A percentile compares a stretch with the other conserved stretches of the same genome.
Conservation (phyloP, 2,888 invertebrate genomes). For the Julus scandinavius region DNA sequence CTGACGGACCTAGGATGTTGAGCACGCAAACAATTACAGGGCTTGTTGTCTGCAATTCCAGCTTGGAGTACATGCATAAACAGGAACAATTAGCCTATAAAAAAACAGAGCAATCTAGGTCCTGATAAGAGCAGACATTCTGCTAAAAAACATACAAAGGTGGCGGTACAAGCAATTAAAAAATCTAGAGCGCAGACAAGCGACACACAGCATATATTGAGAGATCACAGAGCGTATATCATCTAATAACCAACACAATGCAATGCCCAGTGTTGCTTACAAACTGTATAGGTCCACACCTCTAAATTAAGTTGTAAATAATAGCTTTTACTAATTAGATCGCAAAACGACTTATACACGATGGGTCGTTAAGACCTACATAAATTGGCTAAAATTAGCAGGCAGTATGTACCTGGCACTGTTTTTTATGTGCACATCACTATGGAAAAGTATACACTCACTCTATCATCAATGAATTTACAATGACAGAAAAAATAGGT, state of each 20-base stretch:
- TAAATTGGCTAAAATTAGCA: not conserved
- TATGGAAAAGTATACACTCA: too few relatives aligned
- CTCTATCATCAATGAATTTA: too few relatives aligned
- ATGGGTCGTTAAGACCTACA: too few relatives aligned
- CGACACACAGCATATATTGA: not conserved
- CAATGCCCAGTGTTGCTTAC: not conserved
- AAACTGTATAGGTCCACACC: not conserved
- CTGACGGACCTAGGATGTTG: not conserved
- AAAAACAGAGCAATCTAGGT: not conserved
- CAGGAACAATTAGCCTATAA: constrained; percentile 2
- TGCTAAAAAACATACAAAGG: not conserved
- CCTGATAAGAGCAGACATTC: not conserved
- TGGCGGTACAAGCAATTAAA: not conserved
- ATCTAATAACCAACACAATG: not conserved
- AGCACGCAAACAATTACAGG: not conserved
- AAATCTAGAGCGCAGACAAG: not conserved
- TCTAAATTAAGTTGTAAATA: not conserved
- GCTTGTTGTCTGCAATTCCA: not conserved
- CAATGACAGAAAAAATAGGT: too few relatives aligned
- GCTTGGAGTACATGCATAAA: constrained; percentile 8
- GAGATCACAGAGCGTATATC: too few relatives aligned
- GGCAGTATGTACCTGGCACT: not conserved
- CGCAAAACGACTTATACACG: not conserved
- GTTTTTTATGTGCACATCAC: not conserved
- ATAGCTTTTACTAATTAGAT: not conserved